Base-by-base conservation (phyloP, 2,113 vertebrate genomes). In the Nothobranchius furzeri region DNA sequence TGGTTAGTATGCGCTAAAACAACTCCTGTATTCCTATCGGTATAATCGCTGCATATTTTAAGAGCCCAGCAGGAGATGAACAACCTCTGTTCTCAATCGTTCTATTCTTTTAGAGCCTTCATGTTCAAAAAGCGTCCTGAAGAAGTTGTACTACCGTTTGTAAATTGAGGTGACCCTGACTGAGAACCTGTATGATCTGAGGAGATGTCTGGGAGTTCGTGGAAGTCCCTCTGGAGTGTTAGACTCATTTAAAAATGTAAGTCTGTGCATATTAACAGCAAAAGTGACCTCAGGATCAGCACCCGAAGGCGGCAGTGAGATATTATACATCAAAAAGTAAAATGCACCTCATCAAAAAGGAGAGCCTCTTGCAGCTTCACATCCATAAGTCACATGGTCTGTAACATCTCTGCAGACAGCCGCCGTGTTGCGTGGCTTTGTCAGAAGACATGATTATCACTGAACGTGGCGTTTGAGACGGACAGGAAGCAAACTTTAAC, bases 291-390 rank as follows among this genome's bases (percentile, higher is more conserved):
- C 60, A 70, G 68, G 68, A 85, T 75, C 70, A 76, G 69, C 79
- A 1, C 30, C 30, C 30, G 30, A 30, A 30, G 30, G 30, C 30
- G 30, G 3, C 30, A 1, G 30, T 71, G 61, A 70, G 63, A 72
- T 78, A 71, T 75, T 65, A 78, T 56, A 67, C 52, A 82, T 71
- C 67, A 76, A 83, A 82, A 84, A 76, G 82, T 61, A 76, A 75
- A 58, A 58, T 47, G 12, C 45, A 60, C 8, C 45, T 50, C 12
- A 51, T 84, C 68, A 73, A 77, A 74, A 73, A 30, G 52, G 68
- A 81, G 68, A 82, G 3, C 10, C 30, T 4, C 9, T 76, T 81
- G 73, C 59, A 75, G 49, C 69, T 71, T 66, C 15, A 68, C 43
- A 66, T 68, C 82, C 54, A 30, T 49, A 71, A 87, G 68, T 84